Evolutionary conservation across 1,140 invertebrate genomes (phyloP).

Genomic region (Aphidius ervi): DNA sequence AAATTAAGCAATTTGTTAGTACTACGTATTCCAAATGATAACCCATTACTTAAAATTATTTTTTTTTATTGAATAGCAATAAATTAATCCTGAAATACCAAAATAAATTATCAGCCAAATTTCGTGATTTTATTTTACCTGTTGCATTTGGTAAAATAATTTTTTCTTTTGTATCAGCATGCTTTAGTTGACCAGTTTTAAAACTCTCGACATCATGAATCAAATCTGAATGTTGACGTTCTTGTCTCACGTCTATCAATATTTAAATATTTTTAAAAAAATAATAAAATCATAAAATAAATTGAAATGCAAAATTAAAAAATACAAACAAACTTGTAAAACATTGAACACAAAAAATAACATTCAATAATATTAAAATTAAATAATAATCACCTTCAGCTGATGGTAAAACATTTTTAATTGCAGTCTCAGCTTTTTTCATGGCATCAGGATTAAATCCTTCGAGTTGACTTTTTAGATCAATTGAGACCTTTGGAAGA

Average conservation of each 20-base stretch:
- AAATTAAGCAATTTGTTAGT: too few relatives aligned
- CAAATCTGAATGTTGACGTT: slow-evolving; percentile 68
- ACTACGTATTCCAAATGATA: too few relatives aligned
- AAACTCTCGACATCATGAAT: slow-evolving; percentile 72
- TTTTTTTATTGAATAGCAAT: background rate
- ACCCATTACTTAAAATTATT: too few relatives aligned
- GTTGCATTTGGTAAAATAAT: slow-evolving; percentile 72
- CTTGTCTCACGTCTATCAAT: slow-evolving; percentile 67
- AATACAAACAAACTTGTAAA: too few relatives aligned
- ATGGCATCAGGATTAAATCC: slow-evolving; percentile 78
- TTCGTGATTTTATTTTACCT: slow-evolving; percentile 55
- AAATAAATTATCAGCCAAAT: background rate
- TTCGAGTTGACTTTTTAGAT: slow-evolving; percentile 84
- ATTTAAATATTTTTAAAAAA: slow-evolving; percentile 1
- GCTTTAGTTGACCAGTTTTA: slow-evolving; percentile 65
- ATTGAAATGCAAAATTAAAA: background rate
- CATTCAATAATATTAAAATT: slow-evolving; percentile 19
- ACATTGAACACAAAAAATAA: background rate
- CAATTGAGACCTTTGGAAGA: slow-evolving; percentile 80
- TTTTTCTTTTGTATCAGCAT: slow-evolving; percentile 75
- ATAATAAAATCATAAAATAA: slow-evolving; percentile 2
- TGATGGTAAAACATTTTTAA: slow-evolving; percentile 83
- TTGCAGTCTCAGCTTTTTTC: slow-evolving; percentile 79
- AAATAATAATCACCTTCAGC: slow-evolving; percentile 69
- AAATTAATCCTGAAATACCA: background rate